Conservation (phyloP, 2,113 vertebrate genomes). For the Mesitornis unicolor region DNA sequence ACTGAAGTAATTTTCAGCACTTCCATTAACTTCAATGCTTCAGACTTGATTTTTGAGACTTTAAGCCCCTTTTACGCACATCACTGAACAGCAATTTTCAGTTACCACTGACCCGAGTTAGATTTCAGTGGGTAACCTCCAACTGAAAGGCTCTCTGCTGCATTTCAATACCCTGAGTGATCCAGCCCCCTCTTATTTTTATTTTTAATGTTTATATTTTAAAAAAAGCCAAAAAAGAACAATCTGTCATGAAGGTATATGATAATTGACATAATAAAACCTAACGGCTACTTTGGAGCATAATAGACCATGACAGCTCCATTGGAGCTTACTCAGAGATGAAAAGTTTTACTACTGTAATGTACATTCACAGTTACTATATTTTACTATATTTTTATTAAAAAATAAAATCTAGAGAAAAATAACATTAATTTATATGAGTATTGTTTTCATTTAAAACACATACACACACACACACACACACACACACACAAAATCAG, state of each 20-base stretch:
- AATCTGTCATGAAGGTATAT: conserved; percentile 6
- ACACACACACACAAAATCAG: not conserved
- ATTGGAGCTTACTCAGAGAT: not conserved
- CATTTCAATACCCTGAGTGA: not conserved
- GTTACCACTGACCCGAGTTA: not conserved
- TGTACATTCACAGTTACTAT: not conserved
- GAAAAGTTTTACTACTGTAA: not conserved
- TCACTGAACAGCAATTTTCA: not conserved
- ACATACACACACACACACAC: no score
- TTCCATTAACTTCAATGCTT: not conserved
- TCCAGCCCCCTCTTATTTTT: not conserved
- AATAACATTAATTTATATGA: not conserved
- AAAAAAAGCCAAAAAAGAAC: not conserved
- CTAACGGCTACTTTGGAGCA: conserved; percentile 16
- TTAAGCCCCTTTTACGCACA: not conserved
- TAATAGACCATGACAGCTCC: conserved; percentile 29
- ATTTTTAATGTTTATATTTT: not conserved
- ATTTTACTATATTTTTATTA: not conserved
- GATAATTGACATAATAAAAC: conserved; percentile 48
- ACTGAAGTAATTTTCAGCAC: not conserved
- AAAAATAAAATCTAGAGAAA: not conserved
- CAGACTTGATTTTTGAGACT: not conserved
- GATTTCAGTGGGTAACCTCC: not conserved
- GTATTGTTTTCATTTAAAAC: not conserved
- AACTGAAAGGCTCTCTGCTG: not conserved